Evolutionary conservation across 2,888 invertebrate species (phyloP), one percentile per base, ranked within the genome.

Genomic region (Thalpophila matura): DNA sequence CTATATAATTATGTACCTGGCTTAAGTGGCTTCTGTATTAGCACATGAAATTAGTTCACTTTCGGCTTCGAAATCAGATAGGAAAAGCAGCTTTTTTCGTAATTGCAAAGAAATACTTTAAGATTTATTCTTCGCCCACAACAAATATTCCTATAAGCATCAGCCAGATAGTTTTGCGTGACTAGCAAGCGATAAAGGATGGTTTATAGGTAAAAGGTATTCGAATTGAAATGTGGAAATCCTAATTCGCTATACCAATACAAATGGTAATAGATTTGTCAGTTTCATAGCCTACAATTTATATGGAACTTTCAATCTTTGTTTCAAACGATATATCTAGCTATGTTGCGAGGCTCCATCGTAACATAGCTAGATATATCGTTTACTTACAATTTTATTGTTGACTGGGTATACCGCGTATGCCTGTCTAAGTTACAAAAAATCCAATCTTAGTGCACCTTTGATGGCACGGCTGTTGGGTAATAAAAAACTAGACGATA

Each of bases 141-240:
- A 45, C 31, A 53, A 60, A 37, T 7, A 40, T 46, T 40, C 38
- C 22, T 55, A 63, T 12, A 71, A 56, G n/a, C 56, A 57, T 66
- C 33, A 42, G 40, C 40, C 10, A 24, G 58, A 67, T 61, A 50
- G 49, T 45, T 60, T 46, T 42, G 53, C 74, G 74, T 71, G 71
- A 67, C 71, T 56, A 35, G 20, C 54, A 7, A 42, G 26, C 42
- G 33, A 65, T 73, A 58, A 50, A 37, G 43, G 10, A 45, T 37
- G 57, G 33, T 65, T 72, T 72, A 72, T 72, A 20, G 73, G 18
- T 47, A 43, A 68, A 68, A 68, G 37, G 29, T 35, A 66, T 59
- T 46, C 12, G 26, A 40, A 53, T 53, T 73, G 59, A 66, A 66
- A 59, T 59, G 55, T 64, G 26, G 20, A 27, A 70, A 54, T 53